phyloP scores from a whole-genome alignment of 1,140 invertebrate genomes.

The Drosophila punjabiensis region DNA sequence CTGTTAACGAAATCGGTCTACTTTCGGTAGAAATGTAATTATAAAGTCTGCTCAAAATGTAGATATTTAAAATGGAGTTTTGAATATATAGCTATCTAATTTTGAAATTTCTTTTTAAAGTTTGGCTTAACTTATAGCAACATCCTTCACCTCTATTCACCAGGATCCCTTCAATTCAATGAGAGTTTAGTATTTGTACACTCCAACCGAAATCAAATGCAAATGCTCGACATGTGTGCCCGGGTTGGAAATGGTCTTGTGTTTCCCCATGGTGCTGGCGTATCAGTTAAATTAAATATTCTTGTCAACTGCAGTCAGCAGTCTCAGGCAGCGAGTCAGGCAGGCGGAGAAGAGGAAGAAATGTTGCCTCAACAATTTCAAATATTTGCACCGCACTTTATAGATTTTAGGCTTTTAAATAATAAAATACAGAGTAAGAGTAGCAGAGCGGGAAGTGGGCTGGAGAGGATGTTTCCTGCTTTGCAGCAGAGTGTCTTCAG shows the following conservation, averaged over 20 bases:
- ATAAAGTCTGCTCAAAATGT: too few relatives aligned
- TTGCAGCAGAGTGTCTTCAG: conserved; percentile 66
- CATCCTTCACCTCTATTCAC: background rate
- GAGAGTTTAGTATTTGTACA: conserved; percentile 24
- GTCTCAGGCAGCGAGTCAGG: conserved; percentile 53
- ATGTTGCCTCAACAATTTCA: conserved; percentile 78
- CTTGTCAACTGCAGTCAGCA: conserved; percentile 78
- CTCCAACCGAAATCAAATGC: conserved; percentile 41
- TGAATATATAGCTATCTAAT: too few relatives aligned
- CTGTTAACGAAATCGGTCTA: too few relatives aligned
- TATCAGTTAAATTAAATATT: conserved; percentile 78
- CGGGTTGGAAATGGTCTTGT: conserved; percentile 37
- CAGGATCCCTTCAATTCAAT: background rate
- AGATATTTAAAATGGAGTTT: too few relatives aligned
- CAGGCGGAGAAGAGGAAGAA: conserved; percentile 32
- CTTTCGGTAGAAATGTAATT: too few relatives aligned
- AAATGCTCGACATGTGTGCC: conserved; percentile 51
- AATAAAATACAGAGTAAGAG: conserved; percentile 73
- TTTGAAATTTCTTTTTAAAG: background rate
- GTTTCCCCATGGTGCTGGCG: conserved; percentile 19
- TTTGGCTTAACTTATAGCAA: background rate
- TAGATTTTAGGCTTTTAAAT: conserved; percentile 84
- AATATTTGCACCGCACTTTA: conserved; percentile 83
- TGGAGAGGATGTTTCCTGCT: conserved; percentile 46
- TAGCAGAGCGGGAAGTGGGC: conserved; percentile 16